Percentiles rank a stretch among this genome's conserved stretches.
These are phyloP conservation scores for Drosophila pseudoobscura DNA, from an alignment of 1,140 invertebrate species.

Conservation along the genomic window DNA sequence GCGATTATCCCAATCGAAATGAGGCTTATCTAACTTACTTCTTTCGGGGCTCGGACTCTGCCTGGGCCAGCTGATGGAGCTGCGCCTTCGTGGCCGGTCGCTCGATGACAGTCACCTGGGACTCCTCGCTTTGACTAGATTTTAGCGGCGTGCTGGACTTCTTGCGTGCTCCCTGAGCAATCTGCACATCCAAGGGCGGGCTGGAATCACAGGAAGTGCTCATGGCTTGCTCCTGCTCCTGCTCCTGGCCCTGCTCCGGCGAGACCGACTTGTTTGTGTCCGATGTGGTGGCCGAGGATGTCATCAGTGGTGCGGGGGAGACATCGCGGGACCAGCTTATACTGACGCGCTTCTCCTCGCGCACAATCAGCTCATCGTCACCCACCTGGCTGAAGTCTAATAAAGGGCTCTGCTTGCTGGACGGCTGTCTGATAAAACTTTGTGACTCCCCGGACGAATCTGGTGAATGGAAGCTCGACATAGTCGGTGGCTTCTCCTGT, in stretches of 20 bases:
- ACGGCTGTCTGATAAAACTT: slow-evolving; percentile 73
- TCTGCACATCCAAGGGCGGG: slow-evolving; percentile 54
- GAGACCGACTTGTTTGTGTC: slow-evolving; percentile 56
- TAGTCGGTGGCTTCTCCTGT: slow-evolving; percentile 70
- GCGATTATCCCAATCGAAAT: neutral
- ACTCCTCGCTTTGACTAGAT: slow-evolving; percentile 79
- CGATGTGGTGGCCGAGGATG: slow-evolving; percentile 36
- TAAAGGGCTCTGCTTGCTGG: slow-evolving; percentile 32
- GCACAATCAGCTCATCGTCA: slow-evolving; percentile 70
- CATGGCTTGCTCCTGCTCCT: neutral
- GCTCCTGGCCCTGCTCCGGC: slow-evolving; percentile 38
- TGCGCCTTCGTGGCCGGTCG: slow-evolving; percentile 69
- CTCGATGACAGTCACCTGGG: slow-evolving; percentile 72
- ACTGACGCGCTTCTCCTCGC: slow-evolving; percentile 78
- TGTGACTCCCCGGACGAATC: slow-evolving; percentile 59
- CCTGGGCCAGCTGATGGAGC: slow-evolving; percentile 73
- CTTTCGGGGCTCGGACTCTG: slow-evolving; percentile 66
- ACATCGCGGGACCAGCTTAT: slow-evolving; percentile 78
- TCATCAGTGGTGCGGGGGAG: slow-evolving; percentile 70
- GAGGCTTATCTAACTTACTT: slow-evolving; percentile 48
- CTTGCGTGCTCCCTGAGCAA: slow-evolving; percentile 74
- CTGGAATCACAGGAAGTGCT: slow-evolving; percentile 49
- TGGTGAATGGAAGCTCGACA: slow-evolving; percentile 45
- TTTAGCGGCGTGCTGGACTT: slow-evolving; percentile 72
- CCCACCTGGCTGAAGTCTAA: slow-evolving; percentile 63